A percentile compares a stretch with the other conserved stretches of the same genome.
phyloP scores from a whole-genome alignment of 2,888 invertebrate genomes.

The Xanthia icteritia region DNA sequence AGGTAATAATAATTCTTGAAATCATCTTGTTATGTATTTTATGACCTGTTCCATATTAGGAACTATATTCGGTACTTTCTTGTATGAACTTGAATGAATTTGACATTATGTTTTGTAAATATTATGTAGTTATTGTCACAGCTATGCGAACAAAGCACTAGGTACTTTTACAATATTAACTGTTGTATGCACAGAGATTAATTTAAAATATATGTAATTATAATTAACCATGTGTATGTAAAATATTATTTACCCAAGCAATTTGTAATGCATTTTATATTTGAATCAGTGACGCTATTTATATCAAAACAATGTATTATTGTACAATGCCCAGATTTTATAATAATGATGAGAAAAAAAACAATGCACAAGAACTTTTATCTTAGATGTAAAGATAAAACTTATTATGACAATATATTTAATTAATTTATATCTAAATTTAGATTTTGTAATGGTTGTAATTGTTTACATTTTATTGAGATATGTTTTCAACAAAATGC shows the following conservation, averaged over 20 bases:
- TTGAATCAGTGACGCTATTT: background rate
- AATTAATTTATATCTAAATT: background rate
- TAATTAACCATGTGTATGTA: background rate
- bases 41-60: slow-evolving; percentile 1
- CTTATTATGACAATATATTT: slow-evolving; percentile 6
- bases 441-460: background rate
- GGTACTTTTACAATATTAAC: background rate
- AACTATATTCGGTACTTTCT: background rate
- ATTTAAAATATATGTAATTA: background rate
- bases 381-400: slow-evolving; percentile 1
- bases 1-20: background rate
- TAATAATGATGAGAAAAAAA: background rate
- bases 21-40: slow-evolving; percentile 3
- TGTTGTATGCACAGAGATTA: background rate
- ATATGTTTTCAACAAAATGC: slow-evolving; percentile 14
- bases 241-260: background rate
- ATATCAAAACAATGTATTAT: background rate
- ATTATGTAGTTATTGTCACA: background rate
- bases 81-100: background rate
- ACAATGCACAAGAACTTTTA: background rate
- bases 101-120: slow-evolving; percentile 15
- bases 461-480: slow-evolving; percentile 14
- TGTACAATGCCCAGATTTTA: background rate
- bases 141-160: background rate
- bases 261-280: background rate